Base-by-base conservation (phyloP, 2,888 invertebrate genomes). In the Hydroisotoma schaefferi region DNA sequence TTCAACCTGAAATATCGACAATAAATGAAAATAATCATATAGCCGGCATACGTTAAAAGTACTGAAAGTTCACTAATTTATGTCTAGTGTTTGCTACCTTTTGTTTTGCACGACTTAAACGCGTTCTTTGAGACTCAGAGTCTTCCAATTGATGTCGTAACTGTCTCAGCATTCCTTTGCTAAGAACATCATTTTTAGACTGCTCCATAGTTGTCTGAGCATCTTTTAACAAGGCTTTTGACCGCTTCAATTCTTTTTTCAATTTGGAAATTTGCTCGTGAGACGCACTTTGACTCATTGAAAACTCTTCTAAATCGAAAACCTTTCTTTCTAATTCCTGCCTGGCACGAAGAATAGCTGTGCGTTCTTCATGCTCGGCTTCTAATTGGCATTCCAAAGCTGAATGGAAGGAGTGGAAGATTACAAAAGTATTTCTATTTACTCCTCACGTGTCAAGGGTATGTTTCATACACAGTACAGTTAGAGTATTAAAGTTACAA, bases 121-220 rank as follows among this genome's bases (percentile, higher is more conserved):
- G 62, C 23, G 57, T 52, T 33, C 65, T 56, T 47, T 70, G 68
- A 37, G 69, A 67, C 46, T 72, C 72, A 23, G 69, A 65, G 55
- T 71, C 70, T 62, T 72, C 72, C 8, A 81, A 81, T 81, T 88
- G 88, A 76, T 89, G 88, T 73, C 87, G 84, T 43, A 90, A 80
- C 73, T 88, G 88, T 71, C 88, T 80, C 51, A 90, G 83, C 68
- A 87, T 81, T 26, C 85, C 82, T 74, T 90, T 90, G 69, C 87
- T 88, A 0, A 90, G 88, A 15, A 88, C 87, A 68, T 93, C 91
- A 29, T 88, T 87, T 76, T 91, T 91, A 28, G 88, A 86, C 65
- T 92, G 86, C 73, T 94, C 91, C 57, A 95, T 79, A 83, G 94
- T 91, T 0, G 88, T 85, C 75, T 95, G 94, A 1, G 95, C 92